These are phyloP conservation scores for Macrotrachela quadricornifera DNA, from an alignment of 1,140 invertebrate species.

Conservation along the genomic window DNA sequence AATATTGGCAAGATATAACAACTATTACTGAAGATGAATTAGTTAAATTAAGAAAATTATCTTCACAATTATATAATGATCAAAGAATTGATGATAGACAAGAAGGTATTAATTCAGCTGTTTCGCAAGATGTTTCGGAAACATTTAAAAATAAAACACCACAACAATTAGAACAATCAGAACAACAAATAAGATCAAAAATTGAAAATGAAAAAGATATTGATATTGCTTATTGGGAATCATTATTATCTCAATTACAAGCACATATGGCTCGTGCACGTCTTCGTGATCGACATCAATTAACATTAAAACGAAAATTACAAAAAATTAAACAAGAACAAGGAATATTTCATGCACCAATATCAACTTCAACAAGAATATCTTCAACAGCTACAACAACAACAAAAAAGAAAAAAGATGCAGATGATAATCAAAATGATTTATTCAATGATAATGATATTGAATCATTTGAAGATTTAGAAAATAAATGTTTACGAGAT, in stretches of 20 bases:
- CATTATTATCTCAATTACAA: conserved; percentile 67
- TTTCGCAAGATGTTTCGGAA: conserved; percentile 62
- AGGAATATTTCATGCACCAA: neutral
- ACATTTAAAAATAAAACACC: conserved; percentile 85
- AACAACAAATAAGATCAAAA: conserved; percentile 46
- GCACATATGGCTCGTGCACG: conserved; percentile 80
- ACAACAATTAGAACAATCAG: conserved; percentile 54
- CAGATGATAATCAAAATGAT: conserved; percentile 18
- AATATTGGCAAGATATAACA: conserved; percentile 86
- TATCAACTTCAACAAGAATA: neutral
- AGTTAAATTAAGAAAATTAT: conserved; percentile 51
- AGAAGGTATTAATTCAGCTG: conserved; percentile 78
- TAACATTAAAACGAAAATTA: conserved; percentile 67
- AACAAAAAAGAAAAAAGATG: conserved; percentile 14
- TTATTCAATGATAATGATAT: neutral
- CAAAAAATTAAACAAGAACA: conserved; percentile 62
- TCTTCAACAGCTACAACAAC: conserved; percentile 15
- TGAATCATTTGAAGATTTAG: too few relatives aligned
- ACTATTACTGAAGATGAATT: conserved; percentile 87
- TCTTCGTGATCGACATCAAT: conserved; percentile 69
- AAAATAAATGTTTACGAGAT: neutral
- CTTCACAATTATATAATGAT: conserved; percentile 21
- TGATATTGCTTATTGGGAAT: conserved; percentile 93
- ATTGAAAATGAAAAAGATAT: conserved; percentile 56
- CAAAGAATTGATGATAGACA: conserved; percentile 37